phyloP scores from a whole-genome alignment of 2,797 vertebrate genomes.

The Tokudaia muenninki region DNA sequence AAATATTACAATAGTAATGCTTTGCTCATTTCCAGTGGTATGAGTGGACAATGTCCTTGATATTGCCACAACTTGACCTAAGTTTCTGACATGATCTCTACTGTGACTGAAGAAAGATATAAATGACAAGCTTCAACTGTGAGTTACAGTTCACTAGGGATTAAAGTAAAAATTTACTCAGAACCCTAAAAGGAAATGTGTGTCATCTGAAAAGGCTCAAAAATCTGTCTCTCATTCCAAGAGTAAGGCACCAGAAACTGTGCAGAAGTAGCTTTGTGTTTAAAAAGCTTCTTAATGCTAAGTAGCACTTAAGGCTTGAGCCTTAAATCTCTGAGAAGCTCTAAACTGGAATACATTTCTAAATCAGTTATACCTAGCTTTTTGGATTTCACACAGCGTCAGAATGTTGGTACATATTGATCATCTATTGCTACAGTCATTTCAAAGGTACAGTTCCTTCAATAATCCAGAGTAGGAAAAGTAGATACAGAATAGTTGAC shows the following conservation, averaged over 20 bases:
- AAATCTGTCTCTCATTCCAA: constrained; percentile 18
- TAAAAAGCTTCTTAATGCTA: constrained; percentile 59
- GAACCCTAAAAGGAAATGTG: constrained; percentile 22
- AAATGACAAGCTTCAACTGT: constrained; percentile 57
- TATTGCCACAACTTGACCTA: not conserved
- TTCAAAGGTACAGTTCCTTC: not conserved
- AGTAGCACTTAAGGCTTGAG: constrained; percentile 29
- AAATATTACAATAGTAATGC: not conserved
- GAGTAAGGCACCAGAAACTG: constrained; percentile 4
- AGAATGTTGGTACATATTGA: constrained; percentile 21
- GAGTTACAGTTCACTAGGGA: constrained; percentile 31
- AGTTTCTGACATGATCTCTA: constrained; percentile 1
- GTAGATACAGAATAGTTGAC: not conserved
- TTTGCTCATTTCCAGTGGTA: not conserved
- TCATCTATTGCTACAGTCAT: not conserved
- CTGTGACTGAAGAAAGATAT: not conserved
- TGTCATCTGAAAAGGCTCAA: not conserved
- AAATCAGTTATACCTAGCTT: not conserved
- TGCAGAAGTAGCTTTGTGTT: constrained; percentile 46
- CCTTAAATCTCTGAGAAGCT: constrained; percentile 39
- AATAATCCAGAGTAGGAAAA: constrained; percentile 44
- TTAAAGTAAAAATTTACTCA: constrained; percentile 46
- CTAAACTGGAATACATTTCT: constrained; percentile 44
- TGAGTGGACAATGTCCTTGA: not conserved
- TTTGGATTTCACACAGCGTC: not conserved